Base-by-base conservation (phyloP, 2,888 invertebrate species). In the Isoperla grammatica region DNA sequence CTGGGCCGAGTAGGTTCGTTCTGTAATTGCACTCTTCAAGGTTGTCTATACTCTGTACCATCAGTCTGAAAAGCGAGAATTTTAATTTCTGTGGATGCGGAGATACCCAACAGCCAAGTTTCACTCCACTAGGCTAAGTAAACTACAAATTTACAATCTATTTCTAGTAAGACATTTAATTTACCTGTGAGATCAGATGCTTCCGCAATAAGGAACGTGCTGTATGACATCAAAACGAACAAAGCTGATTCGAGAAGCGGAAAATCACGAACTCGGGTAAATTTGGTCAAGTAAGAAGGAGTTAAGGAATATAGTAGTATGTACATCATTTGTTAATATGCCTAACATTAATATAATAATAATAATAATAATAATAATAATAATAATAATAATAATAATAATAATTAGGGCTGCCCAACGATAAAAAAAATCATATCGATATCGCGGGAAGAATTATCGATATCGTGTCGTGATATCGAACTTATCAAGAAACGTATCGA, bases 201-300 rank as follows among this genome's bases (percentile, higher is more conserved):
- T 79, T 99, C 98, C 1, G 97, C 96, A 65, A 97, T 90, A 62
- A 98, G 83, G 77, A 98, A 99, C 45, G 97, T 95, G 68, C 93
- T 90, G 74, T 98, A 99, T 0, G 97, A 97, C 94, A 96, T 96
- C 57, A 98, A 83, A 56, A 98, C 93, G 77, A 99, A 98, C 43
- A 99, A 81, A 1, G 96, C 93, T 0, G 95, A 95, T 75, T 99
- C 98, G 69, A 99, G 77, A 43, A 97, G 77, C 0, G 98, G 96
- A 79, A 95, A 95, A 70, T 98, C 97, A 63, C 91, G 82, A 15
- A 97, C 88, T 69, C 92, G 85, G 9, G 96, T 96, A 75, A 92
- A 96, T 79, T 96, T 96, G 0, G 96, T 95, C 81, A 95, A 81
- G 85, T 88, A 77, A 56, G 13, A 43, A 60, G 23, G 48, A 60